Conservation (phyloP, 1,140 invertebrate genomes). For the Drosophila ficusphila region DNA sequence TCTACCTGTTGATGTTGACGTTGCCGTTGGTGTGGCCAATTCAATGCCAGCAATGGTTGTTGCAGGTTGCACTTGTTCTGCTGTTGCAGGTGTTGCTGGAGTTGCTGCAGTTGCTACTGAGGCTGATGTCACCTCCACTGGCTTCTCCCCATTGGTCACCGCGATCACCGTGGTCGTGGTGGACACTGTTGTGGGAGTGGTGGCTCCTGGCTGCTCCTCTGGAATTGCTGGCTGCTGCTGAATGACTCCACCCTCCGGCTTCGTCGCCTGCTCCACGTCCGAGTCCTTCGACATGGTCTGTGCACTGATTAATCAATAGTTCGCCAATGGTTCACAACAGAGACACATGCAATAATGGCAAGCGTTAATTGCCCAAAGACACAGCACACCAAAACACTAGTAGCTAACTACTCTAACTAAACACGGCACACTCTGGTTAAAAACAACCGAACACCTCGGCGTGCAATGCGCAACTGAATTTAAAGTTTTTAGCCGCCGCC, state of each 20-base stretch:
- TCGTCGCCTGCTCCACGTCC: slow-evolving; percentile 63
- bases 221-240: slow-evolving; percentile 46
- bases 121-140: slow-evolving; percentile 20
- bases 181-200: slow-evolving; percentile 6
- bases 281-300: slow-evolving; percentile 63
- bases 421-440: slow-evolving; percentile 1
- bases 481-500: slow-evolving; percentile 45
- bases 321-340: slow-evolving; percentile 12
- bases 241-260: slow-evolving; percentile 39
- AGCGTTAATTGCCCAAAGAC: slow-evolving; percentile 33
- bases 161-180: slow-evolving; percentile 37
- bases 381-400: slow-evolving; percentile 20
- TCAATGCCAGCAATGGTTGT: slow-evolving; percentile 41
- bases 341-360: slow-evolving; percentile 42
- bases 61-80: slow-evolving; percentile 63
- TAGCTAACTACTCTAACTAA: slow-evolving; percentile 10
- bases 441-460: slow-evolving; percentile 56
- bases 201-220: slow-evolving; percentile 23
- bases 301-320: slow-evolving; percentile 58
- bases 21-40: slow-evolving; percentile 30
- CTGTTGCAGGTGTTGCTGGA: slow-evolving; percentile 19
- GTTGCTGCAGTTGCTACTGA: slow-evolving; percentile 4
- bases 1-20: slow-evolving; percentile 40
- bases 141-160: slow-evolving; percentile 45
- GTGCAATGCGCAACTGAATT: slow-evolving; percentile 76